These are phyloP conservation scores for Aplodontia rufa DNA, from an alignment of 2,113 vertebrate species.

Conservation along the genomic window DNA sequence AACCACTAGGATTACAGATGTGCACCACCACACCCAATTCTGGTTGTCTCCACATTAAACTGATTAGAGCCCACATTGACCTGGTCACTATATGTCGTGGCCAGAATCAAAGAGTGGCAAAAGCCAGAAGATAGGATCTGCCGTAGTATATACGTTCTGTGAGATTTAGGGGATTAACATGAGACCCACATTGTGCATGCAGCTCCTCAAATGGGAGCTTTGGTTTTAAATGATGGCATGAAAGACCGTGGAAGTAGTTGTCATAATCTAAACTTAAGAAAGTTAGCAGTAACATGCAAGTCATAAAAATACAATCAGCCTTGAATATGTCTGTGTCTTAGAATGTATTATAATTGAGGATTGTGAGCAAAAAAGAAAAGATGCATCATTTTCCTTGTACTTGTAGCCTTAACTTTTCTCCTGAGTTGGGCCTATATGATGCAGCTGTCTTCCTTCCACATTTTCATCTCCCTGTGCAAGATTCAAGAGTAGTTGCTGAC, in stretches of 20 bases:
- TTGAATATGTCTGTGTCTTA: not conserved
- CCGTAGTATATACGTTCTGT: not conserved
- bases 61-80: not conserved
- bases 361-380: not conserved
- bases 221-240: not conserved
- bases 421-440: slow-evolving; percentile 46
- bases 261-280: not conserved
- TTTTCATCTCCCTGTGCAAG: slow-evolving; percentile 67
- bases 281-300: not conserved
- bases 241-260: not conserved
- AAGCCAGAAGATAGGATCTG: not conserved
- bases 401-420: slow-evolving; percentile 28
- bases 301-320: not conserved
- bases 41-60: not conserved
- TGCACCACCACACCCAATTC: too few relatives aligned
- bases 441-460: slow-evolving; percentile 70
- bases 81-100: not conserved
- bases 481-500: slow-evolving; percentile 78
- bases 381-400: slow-evolving; percentile 48
- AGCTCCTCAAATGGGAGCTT: not conserved
- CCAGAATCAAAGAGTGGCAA: not conserved
- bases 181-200: not conserved
- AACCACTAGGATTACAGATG: too few relatives aligned
- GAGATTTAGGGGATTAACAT: not conserved
- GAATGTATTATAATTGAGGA: not conserved